These are phyloP conservation scores for Zaprionus africanus DNA, from an alignment of 1,140 invertebrate species.

Conservation along the genomic window DNA sequence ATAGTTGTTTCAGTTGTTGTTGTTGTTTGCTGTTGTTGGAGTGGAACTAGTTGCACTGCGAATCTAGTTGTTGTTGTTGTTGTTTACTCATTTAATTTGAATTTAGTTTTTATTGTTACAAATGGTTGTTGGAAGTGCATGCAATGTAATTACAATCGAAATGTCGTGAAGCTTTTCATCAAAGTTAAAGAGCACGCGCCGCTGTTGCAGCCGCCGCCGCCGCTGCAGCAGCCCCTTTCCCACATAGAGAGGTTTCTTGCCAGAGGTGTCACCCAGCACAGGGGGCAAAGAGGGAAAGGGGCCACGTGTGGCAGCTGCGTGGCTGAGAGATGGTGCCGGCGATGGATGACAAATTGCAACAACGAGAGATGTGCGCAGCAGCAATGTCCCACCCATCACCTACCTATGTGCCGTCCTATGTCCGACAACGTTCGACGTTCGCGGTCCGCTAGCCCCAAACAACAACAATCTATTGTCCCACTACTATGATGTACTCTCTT, in stretches of 20 bases:
- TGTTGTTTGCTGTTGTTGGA: neutral
- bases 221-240: neutral
- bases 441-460: neutral
- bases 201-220: neutral
- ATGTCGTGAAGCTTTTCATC: constrained; percentile 36
- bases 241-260: neutral
- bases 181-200: constrained; percentile 2
- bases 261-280: neutral
- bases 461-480: constrained; percentile 16
- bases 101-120: constrained; percentile 41
- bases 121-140: constrained; percentile 37
- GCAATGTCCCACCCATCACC: neutral
- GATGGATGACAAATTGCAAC: neutral
- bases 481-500: constrained; percentile 64
- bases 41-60: constrained; percentile 4
- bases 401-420: neutral
- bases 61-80: constrained; percentile 5
- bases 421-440: neutral
- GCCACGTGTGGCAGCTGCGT: neutral
- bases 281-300: neutral
- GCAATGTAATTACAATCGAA: constrained; percentile 45
- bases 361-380: neutral
- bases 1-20: constrained; percentile 6
- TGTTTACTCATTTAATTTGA: constrained; percentile 27
- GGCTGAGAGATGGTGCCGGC: neutral